Percentiles rank a stretch among this genome's conserved stretches.
Conservation (phyloP, 2,113 vertebrate species). For the Trematomus loennbergii region DNA sequence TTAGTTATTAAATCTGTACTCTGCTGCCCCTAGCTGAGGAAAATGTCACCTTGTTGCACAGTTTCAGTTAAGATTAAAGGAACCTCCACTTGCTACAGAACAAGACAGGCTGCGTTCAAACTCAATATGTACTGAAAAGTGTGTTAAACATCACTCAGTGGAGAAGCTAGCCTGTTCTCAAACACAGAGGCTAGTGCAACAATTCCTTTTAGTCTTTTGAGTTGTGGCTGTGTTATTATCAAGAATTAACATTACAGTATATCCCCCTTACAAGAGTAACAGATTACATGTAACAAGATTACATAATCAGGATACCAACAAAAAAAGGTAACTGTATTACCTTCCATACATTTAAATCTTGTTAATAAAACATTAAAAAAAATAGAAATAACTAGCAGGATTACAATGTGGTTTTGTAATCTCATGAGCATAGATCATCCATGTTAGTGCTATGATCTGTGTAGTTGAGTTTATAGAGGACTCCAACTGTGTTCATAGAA, state of each 20-base stretch:
- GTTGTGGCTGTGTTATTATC: not conserved
- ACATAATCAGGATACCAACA: too few species aligned
- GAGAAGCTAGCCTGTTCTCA: not conserved
- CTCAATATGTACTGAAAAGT: not conserved
- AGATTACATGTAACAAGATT: too few species aligned
- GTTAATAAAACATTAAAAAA: too few species aligned
- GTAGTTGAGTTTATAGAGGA: not conserved
- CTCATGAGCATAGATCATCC: not conserved
- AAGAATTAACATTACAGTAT: not conserved
- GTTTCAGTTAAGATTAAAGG: too few species aligned
- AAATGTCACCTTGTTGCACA: not conserved
- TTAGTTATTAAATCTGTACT: not conserved
- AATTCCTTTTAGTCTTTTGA: not conserved
- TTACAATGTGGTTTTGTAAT: not conserved
- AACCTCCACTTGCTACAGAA: not conserved
- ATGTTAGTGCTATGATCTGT: not conserved
- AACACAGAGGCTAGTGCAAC: not conserved
- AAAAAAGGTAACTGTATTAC: too few species aligned
- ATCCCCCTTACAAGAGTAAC: not conserved
- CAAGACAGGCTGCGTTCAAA: not conserved
- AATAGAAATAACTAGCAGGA: too few species aligned
- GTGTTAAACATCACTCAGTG: not conserved
- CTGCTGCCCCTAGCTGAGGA: constrained; percentile 9
- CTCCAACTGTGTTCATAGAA: constrained; percentile 20
- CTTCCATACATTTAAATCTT: too few species aligned